Percentiles rank a stretch among this genome's conserved stretches.
Conservation (phyloP, 1,140 invertebrate genomes). For the Lanistes nyassanus region DNA sequence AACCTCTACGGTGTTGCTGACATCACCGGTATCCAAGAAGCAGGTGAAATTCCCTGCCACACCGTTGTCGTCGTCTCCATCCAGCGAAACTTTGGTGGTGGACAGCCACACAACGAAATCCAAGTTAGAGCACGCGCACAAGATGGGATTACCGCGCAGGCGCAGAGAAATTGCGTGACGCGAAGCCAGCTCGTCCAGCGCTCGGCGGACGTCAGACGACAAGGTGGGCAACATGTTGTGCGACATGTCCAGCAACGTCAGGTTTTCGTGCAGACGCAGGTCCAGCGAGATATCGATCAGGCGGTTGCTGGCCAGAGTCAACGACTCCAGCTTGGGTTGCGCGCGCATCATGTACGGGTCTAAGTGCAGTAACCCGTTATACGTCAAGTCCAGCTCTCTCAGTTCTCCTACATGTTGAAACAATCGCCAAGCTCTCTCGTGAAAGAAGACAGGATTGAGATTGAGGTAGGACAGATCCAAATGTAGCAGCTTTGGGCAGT, state of each 20-base stretch:
- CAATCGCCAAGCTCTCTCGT: background rate
- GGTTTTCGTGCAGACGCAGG: background rate
- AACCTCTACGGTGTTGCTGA: too few species aligned
- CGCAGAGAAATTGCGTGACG: slow-evolving; percentile 12
- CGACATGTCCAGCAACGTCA: slow-evolving; percentile 3
- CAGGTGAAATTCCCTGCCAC: too few species aligned
- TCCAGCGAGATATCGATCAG: background rate
- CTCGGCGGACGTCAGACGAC: background rate
- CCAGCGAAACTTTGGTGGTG: background rate
- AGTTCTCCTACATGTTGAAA: background rate
- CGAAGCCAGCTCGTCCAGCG: slow-evolving; percentile 1
- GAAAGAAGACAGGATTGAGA: background rate
- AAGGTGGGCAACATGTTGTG: slow-evolving; percentile 3
- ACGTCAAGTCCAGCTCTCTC: slow-evolving; percentile 2
- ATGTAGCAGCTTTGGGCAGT: slow-evolving; percentile 1
- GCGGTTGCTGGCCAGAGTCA: background rate
- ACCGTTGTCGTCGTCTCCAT: slow-evolving; percentile 7
- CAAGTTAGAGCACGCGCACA: slow-evolving; percentile 16
- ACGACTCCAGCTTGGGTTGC: background rate
- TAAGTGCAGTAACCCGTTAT: background rate
- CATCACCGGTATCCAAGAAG: too few species aligned
- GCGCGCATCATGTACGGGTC: background rate
- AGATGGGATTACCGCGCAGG: slow-evolving; percentile 14
- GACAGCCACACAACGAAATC: slow-evolving; percentile 13
- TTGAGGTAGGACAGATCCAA: background rate